Conservation (phyloP, 2,888 invertebrate species). For the Oscheius myriophilus region DNA sequence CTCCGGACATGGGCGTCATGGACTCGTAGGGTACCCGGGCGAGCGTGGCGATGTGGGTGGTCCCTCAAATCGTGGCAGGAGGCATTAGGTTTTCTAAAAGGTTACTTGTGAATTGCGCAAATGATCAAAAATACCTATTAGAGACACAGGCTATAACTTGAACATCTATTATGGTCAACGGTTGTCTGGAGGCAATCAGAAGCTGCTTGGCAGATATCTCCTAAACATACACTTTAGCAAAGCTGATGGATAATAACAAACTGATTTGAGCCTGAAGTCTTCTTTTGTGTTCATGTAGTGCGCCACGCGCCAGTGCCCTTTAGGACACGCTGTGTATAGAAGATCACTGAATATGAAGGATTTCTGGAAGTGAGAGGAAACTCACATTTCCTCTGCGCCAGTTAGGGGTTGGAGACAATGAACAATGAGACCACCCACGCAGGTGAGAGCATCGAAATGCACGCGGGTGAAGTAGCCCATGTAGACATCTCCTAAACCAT, state of each 20-base stretch:
- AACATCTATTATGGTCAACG: conserved; percentile 47
- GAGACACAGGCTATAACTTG: conserved; percentile 46
- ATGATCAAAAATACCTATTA: not conserved
- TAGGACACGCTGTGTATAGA: conserved; percentile 45
- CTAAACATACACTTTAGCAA: conserved; percentile 31
- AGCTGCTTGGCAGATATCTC: conserved; percentile 40
- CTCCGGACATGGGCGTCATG: conserved; percentile 14
- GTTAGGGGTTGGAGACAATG: conserved; percentile 51
- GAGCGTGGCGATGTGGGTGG: conserved; percentile 23
- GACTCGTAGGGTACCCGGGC: conserved; percentile 17
- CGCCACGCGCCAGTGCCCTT: conserved; percentile 49
- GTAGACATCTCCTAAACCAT: conserved; percentile 41
- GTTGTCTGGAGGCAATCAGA: conserved; percentile 40
- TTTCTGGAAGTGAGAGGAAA: not conserved
- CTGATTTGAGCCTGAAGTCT: conserved; percentile 47
- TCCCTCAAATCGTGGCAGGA: conserved; percentile 22
- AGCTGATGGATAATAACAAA: conserved; percentile 11
- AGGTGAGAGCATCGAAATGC: conserved; percentile 47
- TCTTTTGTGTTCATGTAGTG: conserved; percentile 53
- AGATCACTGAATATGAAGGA: conserved; percentile 41
- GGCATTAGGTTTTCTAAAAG: conserved; percentile 8
- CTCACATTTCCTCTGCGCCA: conserved; percentile 56
- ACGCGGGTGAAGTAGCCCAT: conserved; percentile 52
- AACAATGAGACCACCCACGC: conserved; percentile 41
- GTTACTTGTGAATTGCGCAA: not conserved